These are phyloP conservation scores for Diplodus sargus DNA, from an alignment of 2,797 vertebrate species.

Conservation along the genomic window DNA sequence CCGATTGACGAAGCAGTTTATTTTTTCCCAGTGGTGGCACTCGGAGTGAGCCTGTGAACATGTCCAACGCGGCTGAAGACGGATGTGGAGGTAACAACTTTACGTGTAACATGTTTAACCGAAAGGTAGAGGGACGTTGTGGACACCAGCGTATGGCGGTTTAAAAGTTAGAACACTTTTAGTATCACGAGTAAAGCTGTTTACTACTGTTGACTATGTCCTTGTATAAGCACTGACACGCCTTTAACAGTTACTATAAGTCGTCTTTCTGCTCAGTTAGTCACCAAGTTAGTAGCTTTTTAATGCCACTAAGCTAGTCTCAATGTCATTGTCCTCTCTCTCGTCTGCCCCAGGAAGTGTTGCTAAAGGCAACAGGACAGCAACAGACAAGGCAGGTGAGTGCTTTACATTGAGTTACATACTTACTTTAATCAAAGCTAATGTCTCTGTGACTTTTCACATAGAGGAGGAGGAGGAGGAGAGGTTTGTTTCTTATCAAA, in stretches of 20 bases:
- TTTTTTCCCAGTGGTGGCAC: conserved; percentile 1
- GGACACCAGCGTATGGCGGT: fast-evolving
- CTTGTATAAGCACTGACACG: not conserved
- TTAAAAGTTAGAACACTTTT: not conserved
- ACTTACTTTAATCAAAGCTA: fast-evolving
- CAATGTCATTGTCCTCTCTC: not conserved
- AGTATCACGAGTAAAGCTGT: not conserved
- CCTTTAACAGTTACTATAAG: not conserved
- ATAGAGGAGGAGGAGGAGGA: not conserved
- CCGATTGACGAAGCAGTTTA: conserved; percentile 19
- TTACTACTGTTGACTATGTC: not conserved
- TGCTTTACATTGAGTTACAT: not conserved
- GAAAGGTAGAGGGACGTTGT: not conserved
- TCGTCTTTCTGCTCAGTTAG: not conserved
- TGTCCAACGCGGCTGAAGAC: conserved; percentile 31
- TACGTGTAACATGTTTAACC: not conserved
- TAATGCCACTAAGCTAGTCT: not conserved
- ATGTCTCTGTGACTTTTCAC: no score
- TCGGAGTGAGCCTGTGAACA: not conserved
- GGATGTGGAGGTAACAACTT: conserved; percentile 55
- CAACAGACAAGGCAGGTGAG: conserved; percentile 59
- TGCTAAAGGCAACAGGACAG: conserved; percentile 70
- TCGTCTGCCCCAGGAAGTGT: conserved; percentile 70
- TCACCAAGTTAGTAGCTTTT: not conserved
- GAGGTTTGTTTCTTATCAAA: not conserved